Conservation (phyloP, 2,797 vertebrate species). For the Esox masquinongy region DNA sequence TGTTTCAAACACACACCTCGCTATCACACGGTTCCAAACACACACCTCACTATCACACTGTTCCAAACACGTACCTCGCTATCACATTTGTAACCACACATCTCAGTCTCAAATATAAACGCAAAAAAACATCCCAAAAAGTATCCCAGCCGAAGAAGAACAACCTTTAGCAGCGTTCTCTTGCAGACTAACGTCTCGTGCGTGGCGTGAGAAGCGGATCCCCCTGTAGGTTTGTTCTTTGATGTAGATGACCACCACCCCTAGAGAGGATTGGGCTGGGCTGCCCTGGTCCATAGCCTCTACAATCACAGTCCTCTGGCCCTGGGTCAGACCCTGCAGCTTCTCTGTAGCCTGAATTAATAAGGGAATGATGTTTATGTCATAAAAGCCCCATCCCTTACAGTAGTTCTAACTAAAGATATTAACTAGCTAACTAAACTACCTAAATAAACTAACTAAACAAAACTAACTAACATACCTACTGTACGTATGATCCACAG, state of each 20-base stretch:
- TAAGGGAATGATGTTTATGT: not conserved
- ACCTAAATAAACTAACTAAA: too few species aligned
- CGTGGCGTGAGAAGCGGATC: slow-evolving; percentile 84
- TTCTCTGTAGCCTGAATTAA: slow-evolving; percentile 74
- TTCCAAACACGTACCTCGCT: too few species aligned
- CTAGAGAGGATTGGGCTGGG: slow-evolving; percentile 88
- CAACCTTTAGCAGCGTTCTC: slow-evolving; percentile 90
- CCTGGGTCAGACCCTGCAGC: slow-evolving; percentile 74
- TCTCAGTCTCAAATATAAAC: not conserved
- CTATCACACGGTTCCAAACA: not conserved
- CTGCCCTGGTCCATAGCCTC: slow-evolving; percentile 94
- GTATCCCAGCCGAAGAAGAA: not conserved
- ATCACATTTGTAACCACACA: not conserved
- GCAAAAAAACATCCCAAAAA: not conserved
- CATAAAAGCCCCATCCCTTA: not conserved
- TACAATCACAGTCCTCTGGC: slow-evolving; percentile 87
- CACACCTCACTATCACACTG: not conserved
- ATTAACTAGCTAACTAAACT: too few species aligned
- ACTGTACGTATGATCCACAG: too few species aligned
- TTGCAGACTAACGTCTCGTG: slow-evolving; percentile 84
- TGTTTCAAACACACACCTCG: not conserved
- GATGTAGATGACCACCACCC: slow-evolving; percentile 88
- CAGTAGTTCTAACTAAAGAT: too few species aligned
- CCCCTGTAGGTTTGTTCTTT: slow-evolving; percentile 86
- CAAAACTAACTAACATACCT: too few species aligned